Conservation (phyloP, 1,140 invertebrate species). For the Phocides pigmalion region DNA sequence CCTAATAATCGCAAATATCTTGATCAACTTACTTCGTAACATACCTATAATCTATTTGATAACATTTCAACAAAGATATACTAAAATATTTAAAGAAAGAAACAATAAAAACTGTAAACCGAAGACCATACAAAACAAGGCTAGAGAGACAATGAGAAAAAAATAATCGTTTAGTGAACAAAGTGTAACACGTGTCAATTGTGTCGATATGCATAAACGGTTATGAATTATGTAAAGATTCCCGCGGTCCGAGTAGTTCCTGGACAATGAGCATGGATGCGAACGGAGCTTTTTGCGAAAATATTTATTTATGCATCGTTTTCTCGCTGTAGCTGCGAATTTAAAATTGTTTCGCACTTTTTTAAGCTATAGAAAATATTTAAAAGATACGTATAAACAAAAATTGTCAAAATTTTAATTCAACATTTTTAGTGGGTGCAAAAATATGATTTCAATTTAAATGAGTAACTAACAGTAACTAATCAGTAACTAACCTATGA, state of each 20-base stretch:
- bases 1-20: not conserved
- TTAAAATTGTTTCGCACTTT: conserved; percentile 4
- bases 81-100: not conserved
- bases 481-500: too few species aligned
- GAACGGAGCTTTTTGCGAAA: conserved; percentile 29
- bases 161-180: conserved; percentile 51
- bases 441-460: too few species aligned
- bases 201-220: conserved; percentile 72
- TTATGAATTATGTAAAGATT: conserved; percentile 80
- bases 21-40: too few species aligned
- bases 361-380: too few species aligned
- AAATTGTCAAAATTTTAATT: too few species aligned
- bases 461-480: too few species aligned
- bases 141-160: conserved; percentile 31
- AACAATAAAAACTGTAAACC: conserved; percentile 1
- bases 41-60: too few species aligned
- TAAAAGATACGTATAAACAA: too few species aligned
- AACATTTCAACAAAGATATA: not conserved
- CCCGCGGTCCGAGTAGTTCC: conserved; percentile 44
- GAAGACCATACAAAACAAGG: conserved; percentile 19
- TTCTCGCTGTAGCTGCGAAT: conserved; percentile 10
- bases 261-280: conserved; percentile 48
- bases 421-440: too few species aligned
- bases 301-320: conserved; percentile 24
- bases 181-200: conserved; percentile 74